Evolutionary conservation across 2,888 invertebrate genomes (phyloP).

Genomic region (Agonum fuliginosum): DNA sequence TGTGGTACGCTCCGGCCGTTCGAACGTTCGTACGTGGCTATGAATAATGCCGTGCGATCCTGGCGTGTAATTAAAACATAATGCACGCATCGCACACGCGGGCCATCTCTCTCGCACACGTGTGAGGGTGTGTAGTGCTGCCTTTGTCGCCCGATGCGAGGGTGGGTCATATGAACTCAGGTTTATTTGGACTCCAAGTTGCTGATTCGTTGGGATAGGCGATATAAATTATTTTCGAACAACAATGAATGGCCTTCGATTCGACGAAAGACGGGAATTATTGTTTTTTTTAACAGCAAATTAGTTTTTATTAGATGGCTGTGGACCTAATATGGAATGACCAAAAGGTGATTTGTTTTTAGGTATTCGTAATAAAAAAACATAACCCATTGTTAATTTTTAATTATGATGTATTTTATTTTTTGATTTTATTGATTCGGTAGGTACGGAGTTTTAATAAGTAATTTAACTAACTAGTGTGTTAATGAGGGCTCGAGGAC

Average conservation of each 20-base stretch:
- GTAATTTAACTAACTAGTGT: too few species aligned
- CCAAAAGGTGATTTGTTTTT: too few species aligned
- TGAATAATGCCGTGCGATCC: conserved; percentile 71
- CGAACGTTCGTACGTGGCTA: conserved; percentile 70
- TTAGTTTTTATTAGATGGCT: conserved; percentile 16
- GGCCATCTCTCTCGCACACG: background rate
- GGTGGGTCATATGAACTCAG: conserved; percentile 35
- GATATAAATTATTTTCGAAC: conserved; percentile 45
- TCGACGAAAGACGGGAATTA: conserved; percentile 18
- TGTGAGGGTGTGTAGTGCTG: background rate
- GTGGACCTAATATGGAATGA: background rate
- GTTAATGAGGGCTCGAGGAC: too few species aligned
- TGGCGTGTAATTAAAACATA: conserved; percentile 72
- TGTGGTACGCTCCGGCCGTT: conserved; percentile 70
- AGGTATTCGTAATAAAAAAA: too few species aligned
- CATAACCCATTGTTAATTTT: too few species aligned
- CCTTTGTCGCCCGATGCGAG: conserved; percentile 21
- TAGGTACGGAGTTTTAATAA: too few species aligned
- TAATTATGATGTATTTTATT: too few species aligned
- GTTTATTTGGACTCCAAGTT: conserved; percentile 38
- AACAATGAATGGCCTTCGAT: conserved; percentile 33
- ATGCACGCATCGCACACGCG: conserved; percentile 68
- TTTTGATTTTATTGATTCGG: too few species aligned
- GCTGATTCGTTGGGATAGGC: conserved; percentile 34
- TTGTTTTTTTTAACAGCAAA: conserved; percentile 26